Base-by-base conservation (phyloP, 2,888 invertebrate species). In the Pristionchus maxplancki region DNA sequence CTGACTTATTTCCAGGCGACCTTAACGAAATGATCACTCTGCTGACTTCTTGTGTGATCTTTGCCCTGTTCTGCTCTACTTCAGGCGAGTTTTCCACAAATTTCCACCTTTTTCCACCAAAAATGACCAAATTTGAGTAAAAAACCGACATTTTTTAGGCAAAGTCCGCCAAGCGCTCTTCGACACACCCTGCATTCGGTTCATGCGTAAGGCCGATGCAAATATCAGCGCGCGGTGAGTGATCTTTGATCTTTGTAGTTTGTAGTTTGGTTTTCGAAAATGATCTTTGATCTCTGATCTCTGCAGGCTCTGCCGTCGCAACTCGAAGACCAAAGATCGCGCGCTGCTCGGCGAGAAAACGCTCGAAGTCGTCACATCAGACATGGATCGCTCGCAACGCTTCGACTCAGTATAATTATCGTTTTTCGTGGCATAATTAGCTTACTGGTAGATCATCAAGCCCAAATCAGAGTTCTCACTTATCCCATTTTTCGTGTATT, bases 21-120 rank as follows among this genome's bases (percentile, higher is more conserved):
- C 89, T 94, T 40, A 93, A 92, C 87, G 94, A 94, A 88, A 90
- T 93, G 89, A 88, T 93, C 53, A 94, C 94, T 20, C 89, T 94
- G 28, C 91, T 94, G 50, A 92, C 92, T 6, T 92, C 92, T 44
- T 93, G 93, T 84, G 89, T 93, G 24, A 94, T 93, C 44, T 94
- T 94, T 88, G 92, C 91, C 8, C 87, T 93, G 4, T 92, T 93
- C 67, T 93, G 93, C 88, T 89, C 91, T 11, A 93, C 93, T 92
- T 93, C 93, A 67, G 48, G 86, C 44, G 28, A 6, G 2, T 24
- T 28, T 48, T 37, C 13, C 0, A 1, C 6, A 0, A 20, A 6
- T 37, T 71, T 71, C 31, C 78, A 15, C 17, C 31, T 11, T 74
- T 31, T 24, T 37, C 9, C 78, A 11, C 34, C 78, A 40, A 74